Conservation (phyloP, 2,113 vertebrate genomes). For the Caracal caracal region DNA sequence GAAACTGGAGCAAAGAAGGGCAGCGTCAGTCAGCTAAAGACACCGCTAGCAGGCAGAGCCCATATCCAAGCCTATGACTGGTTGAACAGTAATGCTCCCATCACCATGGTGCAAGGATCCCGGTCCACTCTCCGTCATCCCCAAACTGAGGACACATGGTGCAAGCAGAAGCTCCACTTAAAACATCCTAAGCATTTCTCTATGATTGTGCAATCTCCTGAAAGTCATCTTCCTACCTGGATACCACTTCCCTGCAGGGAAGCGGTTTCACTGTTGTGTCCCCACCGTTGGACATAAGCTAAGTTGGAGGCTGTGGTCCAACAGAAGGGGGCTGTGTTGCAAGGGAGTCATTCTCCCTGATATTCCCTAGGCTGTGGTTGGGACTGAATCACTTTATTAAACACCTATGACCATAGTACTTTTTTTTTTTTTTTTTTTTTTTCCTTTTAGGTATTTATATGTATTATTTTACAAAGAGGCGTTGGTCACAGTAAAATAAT, state of each 20-base stretch:
- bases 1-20: background rate
- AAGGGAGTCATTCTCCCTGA: background rate
- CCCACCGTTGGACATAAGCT: no score
- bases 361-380: background rate
- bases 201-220: background rate
- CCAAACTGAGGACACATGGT: background rate
- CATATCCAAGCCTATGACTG: background rate
- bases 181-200: background rate
- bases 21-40: background rate
- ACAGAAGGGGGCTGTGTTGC: background rate
- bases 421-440: background rate
- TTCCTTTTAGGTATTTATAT: background rate
- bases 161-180: background rate
- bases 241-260: background rate
- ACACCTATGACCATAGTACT: background rate
- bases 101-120: background rate
- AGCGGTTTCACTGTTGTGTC: background rate
- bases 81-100: background rate
- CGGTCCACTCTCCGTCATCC: background rate
- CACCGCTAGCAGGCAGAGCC: background rate
- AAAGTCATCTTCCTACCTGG: background rate
- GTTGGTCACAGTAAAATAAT: background rate
- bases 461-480: background rate
- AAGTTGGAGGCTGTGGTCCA: no score
- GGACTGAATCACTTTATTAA: background rate